Base-by-base conservation (phyloP, 2,113 vertebrate genomes). In the Euleptes europaea region DNA sequence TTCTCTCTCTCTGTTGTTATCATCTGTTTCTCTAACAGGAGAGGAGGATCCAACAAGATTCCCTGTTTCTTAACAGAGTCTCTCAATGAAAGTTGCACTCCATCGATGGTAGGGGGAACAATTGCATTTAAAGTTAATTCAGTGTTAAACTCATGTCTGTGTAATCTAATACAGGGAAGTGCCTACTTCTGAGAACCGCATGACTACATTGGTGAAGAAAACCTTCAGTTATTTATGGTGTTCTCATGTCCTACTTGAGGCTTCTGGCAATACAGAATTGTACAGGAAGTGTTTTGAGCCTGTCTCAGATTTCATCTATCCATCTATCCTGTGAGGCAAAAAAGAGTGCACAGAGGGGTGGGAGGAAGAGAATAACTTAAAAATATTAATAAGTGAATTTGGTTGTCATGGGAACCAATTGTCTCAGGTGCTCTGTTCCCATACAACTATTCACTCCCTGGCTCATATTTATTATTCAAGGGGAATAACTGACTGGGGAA, bases 391-490 rank as follows among this genome's bases (percentile, higher is more conserved):
- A 92, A 95, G 67, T 91, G 81, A 93, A 76, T 93, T 92, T 54
- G 44, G 92, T 96, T 94, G 92, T 91, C 93, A 95, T 94, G 88
- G 92, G 76, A 96, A 95, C 95, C 92, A 82, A 70, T 92, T 96
- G 93, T 95, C 85, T 90, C 83, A 95, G 86, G 85, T 93, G 83
- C 72, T 93, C 70, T 89, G 33, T 72, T 89, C 86, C 93, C 90
- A 87, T 80, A 82, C 57, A 88, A 86, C 82, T 89, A 94, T 95
- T 95, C 95, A 94, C 93, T 86, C 35, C 73, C 23, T 89, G 88
- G 90, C 91, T 85, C 89, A 83, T 91, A 92, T 93, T 95, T 95
- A 94, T 95, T 94, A 94, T 96, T 95, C 94, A 95, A 91, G 70
- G 74, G 76, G 93, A 95, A 94, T 95, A 92, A 94, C 88, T 93